A percentile compares a stretch with the other conserved stretches of the same genome.
These are phyloP conservation scores for Ophion costatus DNA, from an alignment of 2,888 invertebrate genomes.

Conservation along the genomic window DNA sequence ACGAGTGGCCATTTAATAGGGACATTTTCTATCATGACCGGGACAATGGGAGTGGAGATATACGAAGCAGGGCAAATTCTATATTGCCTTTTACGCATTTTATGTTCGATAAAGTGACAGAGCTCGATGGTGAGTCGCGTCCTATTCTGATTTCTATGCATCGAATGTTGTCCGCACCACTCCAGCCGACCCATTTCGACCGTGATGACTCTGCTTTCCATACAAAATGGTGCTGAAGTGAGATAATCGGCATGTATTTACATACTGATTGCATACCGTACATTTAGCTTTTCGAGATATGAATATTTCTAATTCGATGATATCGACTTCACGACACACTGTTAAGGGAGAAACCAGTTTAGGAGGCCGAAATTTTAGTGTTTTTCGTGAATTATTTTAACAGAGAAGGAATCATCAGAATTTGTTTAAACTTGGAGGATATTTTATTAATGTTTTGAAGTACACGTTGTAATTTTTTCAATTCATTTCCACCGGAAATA, in stretches of 20 bases:
- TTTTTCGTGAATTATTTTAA: too few species aligned
- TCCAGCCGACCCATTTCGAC: not conserved
- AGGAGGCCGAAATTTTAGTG: too few species aligned
- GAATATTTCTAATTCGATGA: not conserved
- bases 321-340: not conserved
- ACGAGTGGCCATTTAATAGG: not conserved
- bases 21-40: not conserved
- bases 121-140: not conserved
- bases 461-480: too few species aligned
- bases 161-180: not conserved
- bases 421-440: too few species aligned
- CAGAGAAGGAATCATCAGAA: too few species aligned
- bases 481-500: too few species aligned
- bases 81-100: not conserved
- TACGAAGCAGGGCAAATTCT: not conserved
- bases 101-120: not conserved
- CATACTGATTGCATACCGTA: not conserved
- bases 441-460: too few species aligned
- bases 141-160: not conserved
- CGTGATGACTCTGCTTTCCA: not conserved
- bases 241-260: not conserved
- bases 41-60: not conserved
- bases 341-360: too few species aligned
- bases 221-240: not conserved
- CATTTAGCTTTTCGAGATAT: not conserved